Evolutionary conservation across 2,113 vertebrate species (phyloP), one percentile per base, ranked within the genome.

Genomic region (Anoplopoma fimbria): DNA sequence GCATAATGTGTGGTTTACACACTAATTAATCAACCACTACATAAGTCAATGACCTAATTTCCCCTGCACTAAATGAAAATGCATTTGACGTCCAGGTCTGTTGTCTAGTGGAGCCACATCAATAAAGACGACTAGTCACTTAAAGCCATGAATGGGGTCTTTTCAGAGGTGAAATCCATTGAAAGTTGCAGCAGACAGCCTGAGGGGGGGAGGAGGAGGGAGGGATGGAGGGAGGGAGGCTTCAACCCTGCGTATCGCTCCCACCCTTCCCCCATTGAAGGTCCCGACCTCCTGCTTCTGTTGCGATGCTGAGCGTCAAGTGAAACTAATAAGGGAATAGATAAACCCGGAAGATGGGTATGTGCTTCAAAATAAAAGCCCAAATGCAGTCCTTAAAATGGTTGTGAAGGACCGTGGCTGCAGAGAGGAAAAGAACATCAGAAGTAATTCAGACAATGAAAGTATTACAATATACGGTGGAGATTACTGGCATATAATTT

Each of bases 211-310:
- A 6, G 33, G 77, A 61, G 19, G 58, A 69, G 73, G 31, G n/a
- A n/a, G n/a, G 40, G 75, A 62, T 75, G 84, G 40, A 14, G 40
- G 17, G 64, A 17, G 61, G 38, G 74, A 55, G 77, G 84, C 55
- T 64, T 65, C 61, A 83, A 70, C 70, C 75, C 51, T 42, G 73
- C 40, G 78, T 42, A 68, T 84, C 0, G 79, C 87, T 91, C 89
- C 83, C 81, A 87, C 92, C 90, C 91, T 88, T 93, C 91, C 92
- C 89, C 90, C 77, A 83, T 81, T 49, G 4, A 70, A 68, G 83
- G 77, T 84, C 85, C 42, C 27, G 76, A 87, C 80, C 85, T 75
- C 70, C 68, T 79, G 78, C 78, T 72, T 75, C n/a, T 67, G 60
- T 19, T 31, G 38, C 53, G 9, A 9, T 1, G 53, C 51, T 25